Percentiles rank a stretch among this genome's conserved stretches.
Evolutionary conservation across 2,113 vertebrate genomes (phyloP).

Genomic region (Terrapene triunguis): DNA sequence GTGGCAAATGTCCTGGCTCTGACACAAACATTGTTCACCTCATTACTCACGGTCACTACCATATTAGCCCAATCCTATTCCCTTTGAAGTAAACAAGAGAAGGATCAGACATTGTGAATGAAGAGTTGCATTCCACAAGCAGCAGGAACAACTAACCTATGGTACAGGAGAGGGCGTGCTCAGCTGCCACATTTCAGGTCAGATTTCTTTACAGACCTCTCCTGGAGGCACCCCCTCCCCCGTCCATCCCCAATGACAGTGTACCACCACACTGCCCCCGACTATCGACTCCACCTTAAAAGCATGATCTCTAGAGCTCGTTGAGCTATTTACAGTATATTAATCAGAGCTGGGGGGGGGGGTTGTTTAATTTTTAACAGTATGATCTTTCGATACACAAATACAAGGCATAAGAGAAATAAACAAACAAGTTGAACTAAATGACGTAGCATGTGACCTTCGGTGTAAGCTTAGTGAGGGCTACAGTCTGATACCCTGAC

Average conservation of each 20-base stretch:
- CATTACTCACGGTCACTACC: fast-evolving
- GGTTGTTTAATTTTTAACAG: too few species aligned
- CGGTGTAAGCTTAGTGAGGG: not conserved
- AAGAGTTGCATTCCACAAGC: not conserved
- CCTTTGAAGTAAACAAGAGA: not conserved
- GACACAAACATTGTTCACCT: not conserved
- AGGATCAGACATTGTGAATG: too few species aligned
- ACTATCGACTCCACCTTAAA: not conserved
- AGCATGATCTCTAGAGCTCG: not conserved
- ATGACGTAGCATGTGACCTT: not conserved
- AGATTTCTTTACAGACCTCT: too few species aligned
- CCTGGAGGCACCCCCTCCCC: not conserved
- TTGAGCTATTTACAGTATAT: not conserved
- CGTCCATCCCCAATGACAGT: too few species aligned
- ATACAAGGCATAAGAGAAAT: not conserved
- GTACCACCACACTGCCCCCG: not conserved
- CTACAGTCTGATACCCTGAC: not conserved
- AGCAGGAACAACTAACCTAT: not conserved
- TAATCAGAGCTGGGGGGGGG: not conserved
- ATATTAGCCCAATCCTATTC: not conserved
- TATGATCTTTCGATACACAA: not conserved
- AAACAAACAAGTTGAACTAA: not conserved
- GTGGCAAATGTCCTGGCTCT: not conserved
- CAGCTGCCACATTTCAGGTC: too few species aligned
- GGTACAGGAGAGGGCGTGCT: not conserved